Evolutionary conservation across 2,888 invertebrate genomes (phyloP).

Genomic region (Leptopilina drosophilae): DNA sequence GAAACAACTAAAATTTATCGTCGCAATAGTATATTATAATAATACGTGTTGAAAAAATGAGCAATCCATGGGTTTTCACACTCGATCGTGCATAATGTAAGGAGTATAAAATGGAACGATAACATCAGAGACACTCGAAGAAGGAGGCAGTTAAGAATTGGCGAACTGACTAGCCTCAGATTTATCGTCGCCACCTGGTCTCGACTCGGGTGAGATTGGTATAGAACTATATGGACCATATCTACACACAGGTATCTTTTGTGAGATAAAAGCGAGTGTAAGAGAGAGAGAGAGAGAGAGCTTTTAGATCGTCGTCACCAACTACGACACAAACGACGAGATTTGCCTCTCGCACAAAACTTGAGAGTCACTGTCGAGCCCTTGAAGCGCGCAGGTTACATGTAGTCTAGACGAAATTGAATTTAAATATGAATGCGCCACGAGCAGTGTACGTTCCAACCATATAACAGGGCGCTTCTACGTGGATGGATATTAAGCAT

Average conservation of each 20-base stretch:
- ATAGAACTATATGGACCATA: background rate
- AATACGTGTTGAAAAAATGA: background rate
- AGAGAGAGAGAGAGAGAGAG: background rate
- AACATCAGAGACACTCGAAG: slow-evolving; percentile 12
- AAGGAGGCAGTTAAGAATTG: slow-evolving; percentile 19
- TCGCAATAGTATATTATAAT: no score
- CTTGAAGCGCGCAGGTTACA: slow-evolving; percentile 37
- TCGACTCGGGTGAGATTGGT: slow-evolving; percentile 12
- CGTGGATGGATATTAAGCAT: slow-evolving; percentile 49
- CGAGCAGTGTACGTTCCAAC: slow-evolving; percentile 46
- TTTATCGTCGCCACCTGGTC: slow-evolving; percentile 33
- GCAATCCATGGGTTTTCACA: background rate
- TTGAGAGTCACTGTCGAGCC: slow-evolving; percentile 42
- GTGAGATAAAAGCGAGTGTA: no score
- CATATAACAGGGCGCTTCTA: slow-evolving; percentile 48
- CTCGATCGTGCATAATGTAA: slow-evolving; percentile 17
- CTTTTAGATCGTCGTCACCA: background rate
- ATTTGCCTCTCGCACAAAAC: background rate
- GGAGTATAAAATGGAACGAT: slow-evolving; percentile 28
- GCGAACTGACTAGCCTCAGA: slow-evolving; percentile 16
- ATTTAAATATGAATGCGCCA: slow-evolving; percentile 67
- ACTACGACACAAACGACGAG: no score
- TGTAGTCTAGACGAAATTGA: slow-evolving; percentile 66
- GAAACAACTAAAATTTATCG: no score
- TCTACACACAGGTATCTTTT: background rate